Base-by-base conservation (phyloP, 30 jellyfish, hydroid and myxozoan genomes). In the Catostylus mosaicus region DNA sequence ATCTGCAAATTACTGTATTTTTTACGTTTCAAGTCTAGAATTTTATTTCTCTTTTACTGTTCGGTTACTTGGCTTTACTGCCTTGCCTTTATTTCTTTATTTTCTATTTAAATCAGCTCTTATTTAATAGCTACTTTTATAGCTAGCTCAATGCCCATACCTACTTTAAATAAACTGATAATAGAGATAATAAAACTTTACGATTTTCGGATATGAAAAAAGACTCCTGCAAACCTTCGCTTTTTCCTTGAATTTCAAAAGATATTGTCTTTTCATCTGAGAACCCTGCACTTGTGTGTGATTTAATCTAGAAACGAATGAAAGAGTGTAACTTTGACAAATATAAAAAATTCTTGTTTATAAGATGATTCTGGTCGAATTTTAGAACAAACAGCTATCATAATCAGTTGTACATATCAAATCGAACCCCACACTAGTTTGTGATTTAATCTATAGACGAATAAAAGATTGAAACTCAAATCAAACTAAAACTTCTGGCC, bases 241-340 rank as follows among this genome's bases (percentile, higher is more conserved):
- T 64, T 46, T 64, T 46, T 40, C 89, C 82, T 29, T 30, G 46
- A 68, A 82, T 67, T 0, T 26, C 60, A 38, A 68, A 74, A 1
- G 60, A 34, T 19, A 57, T 51, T 32, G 36, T 59, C 63, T 48
- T 73, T 27, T 64, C 86, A 26, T 40, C 30, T 1, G 92, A 82
- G 27, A 20, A 82, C 20, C 92, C 92, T 8, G 80, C 84, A 60
- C 73, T 68, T 67, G 91, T 81, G 31, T 47, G 71, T 0, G 92
- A 37, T 30, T 70, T 64, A n/a, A 82, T 38, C 92, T 82, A 63
- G 20, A 52, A 50, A 50, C 63, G 14, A 40, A 50, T 10, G 2
- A 5, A 50, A 50, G 24, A 16, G 14, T 8, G 26, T 10, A 3
- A 10, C 24, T 50, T 4, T 50, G 63, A 50, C 14, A 40, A 40